These are phyloP conservation scores for Hoplias malabaricus DNA, from an alignment of 2,113 vertebrate genomes.

Conservation along the genomic window DNA sequence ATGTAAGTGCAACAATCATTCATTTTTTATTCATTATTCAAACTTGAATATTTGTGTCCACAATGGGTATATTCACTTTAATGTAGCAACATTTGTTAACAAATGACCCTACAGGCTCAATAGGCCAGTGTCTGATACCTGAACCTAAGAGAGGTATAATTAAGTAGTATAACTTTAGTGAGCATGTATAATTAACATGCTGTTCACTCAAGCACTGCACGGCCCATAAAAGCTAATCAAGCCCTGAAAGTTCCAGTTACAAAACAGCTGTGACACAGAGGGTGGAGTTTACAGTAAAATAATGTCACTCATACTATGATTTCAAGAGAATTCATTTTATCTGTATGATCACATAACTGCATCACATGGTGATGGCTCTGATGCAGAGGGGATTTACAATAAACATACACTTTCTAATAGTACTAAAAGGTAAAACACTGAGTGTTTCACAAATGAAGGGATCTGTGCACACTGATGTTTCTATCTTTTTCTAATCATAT, in stretches of 20 bases:
- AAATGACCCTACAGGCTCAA: conserved; percentile 4
- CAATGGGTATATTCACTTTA: too few species aligned
- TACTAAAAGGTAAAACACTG: too few species aligned
- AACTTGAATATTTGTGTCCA: too few species aligned
- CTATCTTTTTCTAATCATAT: background rate
- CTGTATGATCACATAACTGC: background rate
- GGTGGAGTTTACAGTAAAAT: background rate
- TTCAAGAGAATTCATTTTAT: background rate
- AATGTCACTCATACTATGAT: background rate
- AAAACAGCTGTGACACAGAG: conserved; percentile 6
- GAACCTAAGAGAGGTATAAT: conserved; percentile 36
- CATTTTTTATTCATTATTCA: too few species aligned
- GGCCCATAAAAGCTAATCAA: conserved; percentile 21
- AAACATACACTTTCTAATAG: background rate
- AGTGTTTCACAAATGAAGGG: too few species aligned
- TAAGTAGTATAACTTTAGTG: conserved; percentile 37
- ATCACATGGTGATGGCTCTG: background rate
- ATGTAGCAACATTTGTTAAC: too few species aligned
- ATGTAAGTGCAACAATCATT: too few species aligned
- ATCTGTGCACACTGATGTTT: background rate
- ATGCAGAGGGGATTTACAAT: background rate
- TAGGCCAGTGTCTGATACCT: conserved; percentile 17
- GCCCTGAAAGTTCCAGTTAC: background rate
- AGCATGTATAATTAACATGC: conserved; percentile 33
- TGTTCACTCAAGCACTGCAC: conserved; percentile 29